Percentiles rank a stretch among this genome's conserved stretches.
Evolutionary conservation across 2,113 vertebrate species (phyloP).

Genomic region (Gulo gulo): DNA sequence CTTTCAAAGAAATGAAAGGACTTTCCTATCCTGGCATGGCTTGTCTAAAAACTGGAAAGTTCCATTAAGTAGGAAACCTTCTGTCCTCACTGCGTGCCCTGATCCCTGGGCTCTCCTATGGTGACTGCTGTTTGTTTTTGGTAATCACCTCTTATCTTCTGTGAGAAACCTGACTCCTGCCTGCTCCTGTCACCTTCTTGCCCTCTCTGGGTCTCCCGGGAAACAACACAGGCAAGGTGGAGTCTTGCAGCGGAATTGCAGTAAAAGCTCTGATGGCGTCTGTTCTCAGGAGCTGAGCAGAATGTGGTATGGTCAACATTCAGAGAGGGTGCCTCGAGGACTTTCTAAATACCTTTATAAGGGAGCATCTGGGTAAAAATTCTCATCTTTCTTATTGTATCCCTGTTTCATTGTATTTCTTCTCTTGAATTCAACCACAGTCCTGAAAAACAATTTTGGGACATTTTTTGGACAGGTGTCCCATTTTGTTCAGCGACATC

Average conservation of each 20-base stretch:
- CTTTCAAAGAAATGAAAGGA: not conserved
- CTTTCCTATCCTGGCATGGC: not conserved
- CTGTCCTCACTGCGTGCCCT: not conserved
- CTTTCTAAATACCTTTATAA: not conserved
- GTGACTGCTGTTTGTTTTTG: constrained; percentile 36
- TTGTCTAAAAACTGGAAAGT: not conserved
- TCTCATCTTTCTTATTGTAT: constrained; percentile 13
- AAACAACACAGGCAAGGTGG: not conserved
- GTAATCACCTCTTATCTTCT: constrained; percentile 1
- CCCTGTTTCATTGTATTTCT: not conserved
- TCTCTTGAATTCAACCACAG: not conserved
- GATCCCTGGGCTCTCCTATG: not conserved
- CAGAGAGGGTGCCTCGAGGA: not conserved
- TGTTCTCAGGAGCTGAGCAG: not conserved
- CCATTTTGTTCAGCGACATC: not conserved
- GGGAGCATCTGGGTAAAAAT: not conserved
- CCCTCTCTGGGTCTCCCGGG: not conserved
- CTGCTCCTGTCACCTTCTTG: not conserved
- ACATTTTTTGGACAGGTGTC: not conserved
- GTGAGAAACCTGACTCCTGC: not conserved
- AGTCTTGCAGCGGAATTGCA: not conserved
- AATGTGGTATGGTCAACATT: not conserved
- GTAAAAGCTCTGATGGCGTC: not conserved
- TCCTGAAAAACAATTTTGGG: not conserved
- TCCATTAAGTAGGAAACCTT: not conserved